These are phyloP conservation scores for Paratrypauchen microcephalus DNA, from an alignment of 2,797 vertebrate genomes.

Conservation along the genomic window DNA sequence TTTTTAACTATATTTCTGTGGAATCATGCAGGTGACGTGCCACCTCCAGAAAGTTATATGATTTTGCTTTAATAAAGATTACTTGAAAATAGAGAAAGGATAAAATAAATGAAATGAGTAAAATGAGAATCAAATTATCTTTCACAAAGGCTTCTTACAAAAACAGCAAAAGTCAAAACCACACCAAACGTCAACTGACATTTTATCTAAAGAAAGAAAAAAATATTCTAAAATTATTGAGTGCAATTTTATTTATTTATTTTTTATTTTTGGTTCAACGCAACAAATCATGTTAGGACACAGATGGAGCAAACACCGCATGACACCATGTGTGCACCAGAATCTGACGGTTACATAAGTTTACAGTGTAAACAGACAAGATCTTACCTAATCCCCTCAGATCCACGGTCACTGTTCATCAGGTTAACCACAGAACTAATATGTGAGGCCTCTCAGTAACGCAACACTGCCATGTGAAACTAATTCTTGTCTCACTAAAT, in stretches of 20 bases:
- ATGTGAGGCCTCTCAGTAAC: not conserved
- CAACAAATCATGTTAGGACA: too few species aligned
- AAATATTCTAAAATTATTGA: not conserved
- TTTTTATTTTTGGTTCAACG: too few species aligned
- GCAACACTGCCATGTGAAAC: not conserved
- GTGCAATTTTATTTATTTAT: too few species aligned
- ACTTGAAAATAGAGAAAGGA: not conserved
- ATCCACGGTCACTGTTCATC: constrained; percentile 24
- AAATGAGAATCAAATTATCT: not conserved
- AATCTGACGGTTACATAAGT: constrained; percentile 28
- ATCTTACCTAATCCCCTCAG: constrained; percentile 39
- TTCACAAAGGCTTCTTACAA: constrained; percentile 7
- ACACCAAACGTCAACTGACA: constrained; percentile 43
- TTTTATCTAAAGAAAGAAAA: constrained; percentile 19
- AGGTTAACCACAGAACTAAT: constrained; percentile 26
- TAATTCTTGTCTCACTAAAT: not conserved
- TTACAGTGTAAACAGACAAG: constrained; percentile 32
- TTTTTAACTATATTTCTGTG: too few species aligned
- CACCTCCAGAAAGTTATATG: too few species aligned
- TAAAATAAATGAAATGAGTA: too few species aligned
- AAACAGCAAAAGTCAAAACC: constrained; percentile 2
- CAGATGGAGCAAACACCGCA: not conserved
- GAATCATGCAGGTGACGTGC: too few species aligned
- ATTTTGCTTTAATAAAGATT: not conserved
- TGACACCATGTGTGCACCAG: constrained; percentile 4